Evolutionary conservation across 2,113 vertebrate genomes (phyloP), one percentile per base, ranked within the genome.

Genomic region (Agapornis roseicollis): DNA sequence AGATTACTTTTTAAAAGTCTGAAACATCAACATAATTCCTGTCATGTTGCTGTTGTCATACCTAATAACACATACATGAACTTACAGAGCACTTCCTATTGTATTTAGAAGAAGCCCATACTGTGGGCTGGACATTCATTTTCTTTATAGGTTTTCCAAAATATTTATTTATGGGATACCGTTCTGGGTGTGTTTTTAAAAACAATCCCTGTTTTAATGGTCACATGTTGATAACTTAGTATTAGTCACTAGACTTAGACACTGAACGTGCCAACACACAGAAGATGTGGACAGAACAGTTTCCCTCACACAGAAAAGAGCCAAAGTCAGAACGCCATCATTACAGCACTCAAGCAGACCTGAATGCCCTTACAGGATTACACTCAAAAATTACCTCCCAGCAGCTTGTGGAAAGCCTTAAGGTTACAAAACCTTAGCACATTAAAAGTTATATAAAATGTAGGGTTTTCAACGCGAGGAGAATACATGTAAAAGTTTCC

Each of bases 241-340:
- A 33, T 7, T 10, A 17, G 14, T 9, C 25, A 11, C 35, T 50
- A 29, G 29, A 35, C 17, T 28, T 23, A 39, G 0, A 2, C 20
- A 29, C 15, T 5, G 22, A 7, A 6, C 56, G 14, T 0, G 5
- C 6, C 20, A 61, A 42, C 10, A 60, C 8, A 31, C 3, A 2
- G 19, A 46, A 50, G 7, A 31, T 10, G 53, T 0, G 1, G n/a
- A 37, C 8, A 2, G 0, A 35, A 49, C 4, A 19, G 3, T 0
- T n/a, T 41, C 15, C 11, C 7, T 37, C 27, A 9, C 4, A 3
- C 7, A 17, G 35, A 33, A 25, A 61, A 25, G 2, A 11, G 1
- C 2, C 29, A 22, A 42, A 46, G 1, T 3, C 61, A 56, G 12
- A 78, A 27, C 10, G 6, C 9, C 13, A 2, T 11, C 20, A 6